Percentiles rank a stretch among this genome's conserved stretches.
These are phyloP conservation scores for Polypterus bichir DNA, from an alignment of 2,113 vertebrate species.

Conservation along the genomic window DNA sequence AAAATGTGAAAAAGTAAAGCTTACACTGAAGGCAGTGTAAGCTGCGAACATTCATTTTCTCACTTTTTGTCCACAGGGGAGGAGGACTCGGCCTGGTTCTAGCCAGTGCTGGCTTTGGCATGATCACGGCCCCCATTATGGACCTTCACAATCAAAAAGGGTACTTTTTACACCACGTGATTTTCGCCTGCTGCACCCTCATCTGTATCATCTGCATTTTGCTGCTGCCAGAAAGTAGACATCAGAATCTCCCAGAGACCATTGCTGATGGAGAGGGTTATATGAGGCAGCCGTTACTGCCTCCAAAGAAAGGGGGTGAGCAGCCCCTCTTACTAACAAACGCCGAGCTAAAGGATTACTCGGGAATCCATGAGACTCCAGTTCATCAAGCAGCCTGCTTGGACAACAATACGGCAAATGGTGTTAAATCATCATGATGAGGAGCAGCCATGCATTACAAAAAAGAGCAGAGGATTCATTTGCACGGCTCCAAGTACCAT, in stretches of 20 bases:
- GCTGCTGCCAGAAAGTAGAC: slow-evolving; percentile 80
- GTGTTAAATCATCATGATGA: slow-evolving; percentile 60
- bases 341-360: slow-evolving; percentile 83
- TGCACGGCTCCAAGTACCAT: not conserved
- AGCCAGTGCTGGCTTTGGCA: slow-evolving; percentile 88
- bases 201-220: slow-evolving; percentile 97
- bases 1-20: too few relatives aligned
- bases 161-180: slow-evolving; percentile 93
- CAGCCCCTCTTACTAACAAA: slow-evolving; percentile 85
- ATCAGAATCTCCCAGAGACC: slow-evolving; percentile 81
- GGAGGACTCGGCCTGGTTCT: slow-evolving; percentile 84
- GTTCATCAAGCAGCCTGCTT: slow-evolving; percentile 49
- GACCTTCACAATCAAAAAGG: slow-evolving; percentile 98
- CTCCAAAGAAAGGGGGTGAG: slow-evolving; percentile 66
- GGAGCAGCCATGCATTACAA: not conserved
- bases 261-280: slow-evolving; percentile 81
- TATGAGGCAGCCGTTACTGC: slow-evolving; percentile 74
- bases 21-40: too few relatives aligned
- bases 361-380: slow-evolving; percentile 71
- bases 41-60: not conserved
- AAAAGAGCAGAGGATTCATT: not conserved
- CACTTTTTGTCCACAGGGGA: slow-evolving; percentile 47
- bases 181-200: slow-evolving; percentile 94
- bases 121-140: slow-evolving; percentile 90
- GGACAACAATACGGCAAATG: slow-evolving; percentile 68